Percentiles rank a stretch among this genome's conserved stretches.
These are phyloP conservation scores for Mesochorus sp. DNA, from an alignment of 2,888 invertebrate species.

Conservation along the genomic window DNA sequence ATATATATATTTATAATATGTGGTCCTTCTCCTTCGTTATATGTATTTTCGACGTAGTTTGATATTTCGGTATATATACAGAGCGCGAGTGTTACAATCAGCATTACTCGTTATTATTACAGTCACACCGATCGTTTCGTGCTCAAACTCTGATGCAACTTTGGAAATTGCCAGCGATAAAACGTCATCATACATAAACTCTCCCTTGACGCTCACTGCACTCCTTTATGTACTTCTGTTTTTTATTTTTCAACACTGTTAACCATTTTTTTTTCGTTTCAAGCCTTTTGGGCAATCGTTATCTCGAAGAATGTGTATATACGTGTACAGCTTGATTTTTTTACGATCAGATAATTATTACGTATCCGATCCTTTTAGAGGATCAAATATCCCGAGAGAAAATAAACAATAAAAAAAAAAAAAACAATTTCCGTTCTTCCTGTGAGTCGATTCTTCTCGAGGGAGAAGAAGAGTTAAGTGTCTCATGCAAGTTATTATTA, in stretches of 20 bases:
- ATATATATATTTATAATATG: not conserved
- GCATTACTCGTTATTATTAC: not conserved
- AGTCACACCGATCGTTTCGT: no score
- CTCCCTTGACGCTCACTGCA: not conserved
- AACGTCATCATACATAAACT: not conserved
- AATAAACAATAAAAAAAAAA: no score
- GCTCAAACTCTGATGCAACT: no score
- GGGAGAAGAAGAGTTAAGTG: no score
- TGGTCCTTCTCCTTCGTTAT: slow-evolving; percentile 23
- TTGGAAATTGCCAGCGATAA: not conserved
- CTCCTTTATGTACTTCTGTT: not conserved
- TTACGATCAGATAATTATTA: not conserved
- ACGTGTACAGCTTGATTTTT: not conserved
- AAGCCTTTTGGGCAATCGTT: not conserved
- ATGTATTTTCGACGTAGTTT: not conserved
- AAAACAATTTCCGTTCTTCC: not conserved
- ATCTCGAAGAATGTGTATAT: not conserved
- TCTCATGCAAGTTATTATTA: no score
- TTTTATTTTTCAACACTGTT: not conserved
- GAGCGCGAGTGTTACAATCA: not conserved
- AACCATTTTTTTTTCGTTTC: not conserved
- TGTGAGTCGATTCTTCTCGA: not conserved
- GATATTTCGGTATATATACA: not conserved
- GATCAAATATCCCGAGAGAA: not conserved
- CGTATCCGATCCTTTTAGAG: not conserved